Percentiles rank a stretch among this genome's conserved stretches.
phyloP scores from a whole-genome alignment of 2,888 invertebrate species.

The Oscheius sp. region DNA sequence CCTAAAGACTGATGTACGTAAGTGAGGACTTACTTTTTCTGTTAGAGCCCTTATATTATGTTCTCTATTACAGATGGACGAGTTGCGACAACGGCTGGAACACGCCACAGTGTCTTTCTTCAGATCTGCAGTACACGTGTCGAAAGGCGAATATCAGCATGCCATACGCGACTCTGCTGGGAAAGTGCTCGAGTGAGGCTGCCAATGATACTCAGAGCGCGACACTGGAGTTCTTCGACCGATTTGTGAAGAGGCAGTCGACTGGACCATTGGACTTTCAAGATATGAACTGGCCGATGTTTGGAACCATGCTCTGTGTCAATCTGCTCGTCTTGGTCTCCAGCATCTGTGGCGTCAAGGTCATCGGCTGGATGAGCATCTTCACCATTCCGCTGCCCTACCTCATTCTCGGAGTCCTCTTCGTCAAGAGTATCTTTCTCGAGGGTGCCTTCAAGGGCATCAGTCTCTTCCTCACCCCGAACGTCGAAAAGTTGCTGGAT shows the following conservation, averaged over 20 bases:
- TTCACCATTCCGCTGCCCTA: constrained; percentile 46
- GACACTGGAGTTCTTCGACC: constrained; percentile 20
- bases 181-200: background rate
- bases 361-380: constrained; percentile 26
- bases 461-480: constrained; percentile 39
- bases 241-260: constrained; percentile 4
- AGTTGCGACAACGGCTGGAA: background rate
- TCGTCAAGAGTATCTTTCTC: constrained; percentile 62
- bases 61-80: too few relatives aligned
- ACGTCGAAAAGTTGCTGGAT: constrained; percentile 40
- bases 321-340: background rate
- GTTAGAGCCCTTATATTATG: too few relatives aligned
- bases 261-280: background rate
- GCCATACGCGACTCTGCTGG: constrained; percentile 7
- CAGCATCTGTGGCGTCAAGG: constrained; percentile 15
- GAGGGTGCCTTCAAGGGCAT: constrained; percentile 60
- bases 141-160: background rate
- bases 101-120: background rate
- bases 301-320: background rate
- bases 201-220: background rate
- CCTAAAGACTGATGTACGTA: too few relatives aligned
- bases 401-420: constrained; percentile 40
- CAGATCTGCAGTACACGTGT: background rate
- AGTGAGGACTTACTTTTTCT: too few relatives aligned
- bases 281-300: constrained; percentile 12